Evolutionary conservation across 1,140 invertebrate species (phyloP).

Genomic region (Phymastichus coffea): DNA sequence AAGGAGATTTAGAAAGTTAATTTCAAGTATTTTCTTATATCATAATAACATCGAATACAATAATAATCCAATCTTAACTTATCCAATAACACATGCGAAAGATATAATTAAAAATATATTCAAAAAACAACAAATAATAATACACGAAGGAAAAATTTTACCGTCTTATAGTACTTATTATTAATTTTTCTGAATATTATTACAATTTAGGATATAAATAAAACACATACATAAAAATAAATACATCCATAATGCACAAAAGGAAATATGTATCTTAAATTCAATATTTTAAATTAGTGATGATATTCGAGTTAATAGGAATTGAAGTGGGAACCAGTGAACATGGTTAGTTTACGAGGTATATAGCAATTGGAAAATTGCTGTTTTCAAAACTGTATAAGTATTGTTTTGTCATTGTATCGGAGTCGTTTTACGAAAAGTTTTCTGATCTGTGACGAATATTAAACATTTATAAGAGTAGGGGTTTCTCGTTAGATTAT

Average conservation of each 20-base stretch:
- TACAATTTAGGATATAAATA: no score
- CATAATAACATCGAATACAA: background rate
- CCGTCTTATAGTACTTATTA: no score
- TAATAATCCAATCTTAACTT: constrained; percentile 10
- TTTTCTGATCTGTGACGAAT: no score
- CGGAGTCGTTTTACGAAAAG: no score
- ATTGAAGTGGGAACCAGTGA: background rate
- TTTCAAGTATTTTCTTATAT: background rate
- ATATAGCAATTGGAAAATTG: background rate
- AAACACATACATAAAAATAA: background rate
- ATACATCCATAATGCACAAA: background rate
- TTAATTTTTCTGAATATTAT: no score
- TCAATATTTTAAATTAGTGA: background rate
- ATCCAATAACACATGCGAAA: constrained; percentile 17
- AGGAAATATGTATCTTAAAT: background rate
- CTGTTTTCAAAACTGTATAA: no score
- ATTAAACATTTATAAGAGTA: no score
- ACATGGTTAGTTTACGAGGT: background rate
- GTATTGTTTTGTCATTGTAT: no score
- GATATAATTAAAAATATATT: background rate
- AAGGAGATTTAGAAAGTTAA: no score
- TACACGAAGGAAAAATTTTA: background rate
- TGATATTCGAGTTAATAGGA: background rate
- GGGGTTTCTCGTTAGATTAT: no score
- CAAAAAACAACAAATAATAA: background rate